phyloP scores from a whole-genome alignment of 2,888 invertebrate genomes.

The Agrotis puta region DNA sequence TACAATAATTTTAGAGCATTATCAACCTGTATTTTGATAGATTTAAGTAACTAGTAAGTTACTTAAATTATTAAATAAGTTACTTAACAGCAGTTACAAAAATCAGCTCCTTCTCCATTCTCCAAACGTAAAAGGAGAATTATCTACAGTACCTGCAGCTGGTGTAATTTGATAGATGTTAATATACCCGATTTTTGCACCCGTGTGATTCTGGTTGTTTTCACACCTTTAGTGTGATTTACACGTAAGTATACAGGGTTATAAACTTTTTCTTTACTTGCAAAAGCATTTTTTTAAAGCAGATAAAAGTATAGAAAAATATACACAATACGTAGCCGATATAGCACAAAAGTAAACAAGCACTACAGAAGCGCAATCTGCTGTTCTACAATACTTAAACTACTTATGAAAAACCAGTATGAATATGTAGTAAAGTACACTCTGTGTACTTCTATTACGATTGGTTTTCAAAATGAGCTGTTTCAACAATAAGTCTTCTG shows the following conservation, averaged over 20 bases:
- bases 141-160: background rate
- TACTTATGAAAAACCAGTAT: slow-evolving; percentile 65
- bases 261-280: too few relatives aligned
- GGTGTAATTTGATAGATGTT: background rate
- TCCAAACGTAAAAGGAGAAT: background rate
- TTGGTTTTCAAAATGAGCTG: slow-evolving; percentile 21
- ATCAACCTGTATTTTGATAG: slow-evolving; percentile 10
- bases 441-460: slow-evolving; percentile 11
- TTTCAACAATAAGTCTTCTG: slow-evolving; percentile 31
- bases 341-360: slow-evolving; percentile 49
- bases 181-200: background rate
- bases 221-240: background rate
- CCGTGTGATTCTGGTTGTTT: background rate
- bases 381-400: slow-evolving; percentile 49
- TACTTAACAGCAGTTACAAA: too few relatives aligned
- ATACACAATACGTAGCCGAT: slow-evolving; percentile 33
- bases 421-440: slow-evolving; percentile 36
- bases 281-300: background rate
- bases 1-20: slow-evolving; percentile 26
- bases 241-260: too few relatives aligned
- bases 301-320: slow-evolving; percentile 3
- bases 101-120: background rate
- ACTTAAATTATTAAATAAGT: too few relatives aligned
- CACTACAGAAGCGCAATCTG: slow-evolving; percentile 61
- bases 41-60: background rate